Conservation (phyloP, 2,797 vertebrate genomes). For the Bryconaethiops microstoma region DNA sequence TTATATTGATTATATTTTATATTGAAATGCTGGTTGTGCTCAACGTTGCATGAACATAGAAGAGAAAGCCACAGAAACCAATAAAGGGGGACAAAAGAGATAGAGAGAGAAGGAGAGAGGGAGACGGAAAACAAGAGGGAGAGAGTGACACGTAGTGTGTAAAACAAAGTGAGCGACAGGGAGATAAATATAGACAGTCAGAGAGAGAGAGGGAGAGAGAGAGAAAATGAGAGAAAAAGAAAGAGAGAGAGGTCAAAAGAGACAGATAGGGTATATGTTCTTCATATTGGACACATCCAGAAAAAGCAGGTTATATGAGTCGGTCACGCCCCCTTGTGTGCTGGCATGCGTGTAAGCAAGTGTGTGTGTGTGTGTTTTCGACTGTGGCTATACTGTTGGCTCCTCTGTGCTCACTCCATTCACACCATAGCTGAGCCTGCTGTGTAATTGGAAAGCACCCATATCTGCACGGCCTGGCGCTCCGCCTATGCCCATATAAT, state of each 20-base stretch:
- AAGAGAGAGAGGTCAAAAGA: constrained; percentile 12
- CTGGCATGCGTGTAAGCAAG: constrained; percentile 15
- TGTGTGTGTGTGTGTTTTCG: constrained; percentile 24
- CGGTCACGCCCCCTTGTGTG: constrained; percentile 5
- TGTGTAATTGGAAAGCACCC: constrained; percentile 55
- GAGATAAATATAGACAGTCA: constrained; percentile 50
- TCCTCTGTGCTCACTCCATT: constrained; percentile 34
- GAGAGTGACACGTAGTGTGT: too few relatives aligned
- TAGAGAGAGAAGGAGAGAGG: constrained; percentile 46
- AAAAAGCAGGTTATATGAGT: constrained; percentile 30
- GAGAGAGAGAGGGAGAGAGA: constrained; percentile 46
- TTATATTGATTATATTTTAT: too few relatives aligned
- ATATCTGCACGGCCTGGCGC: constrained; percentile 44
- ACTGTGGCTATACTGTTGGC: constrained; percentile 23
- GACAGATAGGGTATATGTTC: constrained; percentile 11
- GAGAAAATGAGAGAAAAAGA: constrained; percentile 26
- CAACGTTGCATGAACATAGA: not conserved
- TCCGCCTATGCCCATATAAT: constrained; percentile 55
- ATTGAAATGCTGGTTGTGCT: not conserved
- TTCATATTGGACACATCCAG: constrained; percentile 17
- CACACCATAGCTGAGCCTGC: constrained; percentile 42
- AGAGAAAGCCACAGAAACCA: too few relatives aligned
- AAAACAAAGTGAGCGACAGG: not conserved
- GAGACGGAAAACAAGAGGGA: too few relatives aligned
- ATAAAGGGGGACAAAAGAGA: constrained; percentile 32